These are phyloP conservation scores for Platygyra sinensis DNA, from an alignment of 64 coral and sea anemone species.

Conservation along the genomic window DNA sequence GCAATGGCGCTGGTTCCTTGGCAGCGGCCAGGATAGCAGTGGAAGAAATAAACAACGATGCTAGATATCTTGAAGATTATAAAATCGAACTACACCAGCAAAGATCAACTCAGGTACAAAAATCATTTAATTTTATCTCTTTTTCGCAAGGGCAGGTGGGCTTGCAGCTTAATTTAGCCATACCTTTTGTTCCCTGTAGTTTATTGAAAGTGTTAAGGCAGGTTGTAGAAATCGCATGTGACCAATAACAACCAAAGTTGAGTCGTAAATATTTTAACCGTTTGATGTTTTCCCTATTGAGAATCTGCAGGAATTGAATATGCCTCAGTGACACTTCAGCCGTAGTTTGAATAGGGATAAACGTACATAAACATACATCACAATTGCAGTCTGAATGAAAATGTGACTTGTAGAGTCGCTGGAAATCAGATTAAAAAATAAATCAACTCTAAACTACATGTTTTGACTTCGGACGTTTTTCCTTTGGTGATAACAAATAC, in stretches of 20 bases:
- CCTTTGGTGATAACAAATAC: neutral
- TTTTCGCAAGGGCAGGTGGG: constrained; percentile 32
- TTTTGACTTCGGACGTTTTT: neutral
- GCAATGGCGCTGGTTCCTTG: constrained; percentile 46
- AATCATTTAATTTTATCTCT: neutral
- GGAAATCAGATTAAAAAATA: too few species aligned
- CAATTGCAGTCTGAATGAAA: too few species aligned
- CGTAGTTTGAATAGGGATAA: too few species aligned
- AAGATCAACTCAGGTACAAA: constrained; percentile 41
- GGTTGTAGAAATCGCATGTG: neutral
- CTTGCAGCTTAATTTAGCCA: neutral
- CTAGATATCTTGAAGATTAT: constrained; percentile 41
- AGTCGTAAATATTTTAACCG: neutral
- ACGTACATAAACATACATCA: neutral
- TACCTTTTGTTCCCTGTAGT: neutral
- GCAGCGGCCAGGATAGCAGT: constrained; percentile 63
- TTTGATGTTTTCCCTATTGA: neutral
- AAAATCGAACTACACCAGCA: constrained; percentile 44
- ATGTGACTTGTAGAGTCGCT: too few species aligned
- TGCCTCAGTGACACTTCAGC: too few species aligned
- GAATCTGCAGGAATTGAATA: neutral
- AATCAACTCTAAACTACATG: neutral
- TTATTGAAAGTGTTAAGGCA: neutral
- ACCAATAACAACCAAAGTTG: neutral
- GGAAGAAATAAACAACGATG: constrained; percentile 71